Evolutionary conservation across 1,140 invertebrate genomes (phyloP).

Genomic region (Eupristina koningsbergeri): DNA sequence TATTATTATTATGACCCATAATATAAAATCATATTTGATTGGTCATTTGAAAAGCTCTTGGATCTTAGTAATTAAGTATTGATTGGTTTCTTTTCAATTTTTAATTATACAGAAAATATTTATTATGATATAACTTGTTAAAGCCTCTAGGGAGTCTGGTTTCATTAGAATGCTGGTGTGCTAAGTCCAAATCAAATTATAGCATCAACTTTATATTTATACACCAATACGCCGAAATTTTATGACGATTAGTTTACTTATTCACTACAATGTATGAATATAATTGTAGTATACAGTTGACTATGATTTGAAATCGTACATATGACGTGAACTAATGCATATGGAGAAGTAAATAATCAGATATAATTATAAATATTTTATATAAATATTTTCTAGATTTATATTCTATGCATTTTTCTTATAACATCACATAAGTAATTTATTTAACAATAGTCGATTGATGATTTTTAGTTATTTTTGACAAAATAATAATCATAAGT

Average conservation of each 20-base stretch:
- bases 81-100: background rate
- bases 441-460: no score
- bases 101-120: slow-evolving; percentile 53
- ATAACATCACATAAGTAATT: no score
- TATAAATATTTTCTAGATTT: no score
- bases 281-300: no score
- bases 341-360: no score
- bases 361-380: no score
- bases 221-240: background rate
- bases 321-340: no score
- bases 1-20: background rate
- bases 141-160: slow-evolving; percentile 26
- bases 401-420: no score
- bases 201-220: background rate
- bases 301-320: no score
- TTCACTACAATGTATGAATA: background rate
- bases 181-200: background rate
- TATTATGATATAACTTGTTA: slow-evolving; percentile 54
- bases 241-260: background rate
- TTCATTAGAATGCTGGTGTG: background rate
- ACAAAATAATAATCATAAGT: no score
- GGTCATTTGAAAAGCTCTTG: background rate
- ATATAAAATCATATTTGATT: background rate
- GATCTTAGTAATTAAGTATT: background rate
- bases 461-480: no score